A percentile compares a stretch with the other conserved stretches of the same genome.
Conservation (phyloP, 1,140 invertebrate genomes). For the Drosophila takahashii region DNA sequence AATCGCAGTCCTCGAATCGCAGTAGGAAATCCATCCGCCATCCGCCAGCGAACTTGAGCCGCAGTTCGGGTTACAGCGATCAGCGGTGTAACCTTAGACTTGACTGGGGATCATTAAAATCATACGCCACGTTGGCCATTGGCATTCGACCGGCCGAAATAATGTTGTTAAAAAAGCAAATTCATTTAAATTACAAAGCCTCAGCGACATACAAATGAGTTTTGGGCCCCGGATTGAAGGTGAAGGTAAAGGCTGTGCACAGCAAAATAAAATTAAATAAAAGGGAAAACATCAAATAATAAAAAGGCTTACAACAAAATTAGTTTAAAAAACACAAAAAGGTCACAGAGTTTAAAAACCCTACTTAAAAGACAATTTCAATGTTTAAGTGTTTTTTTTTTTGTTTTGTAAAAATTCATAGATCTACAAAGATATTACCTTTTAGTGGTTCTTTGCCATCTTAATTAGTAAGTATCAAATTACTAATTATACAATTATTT, state of each 20-base stretch:
- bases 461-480: neutral
- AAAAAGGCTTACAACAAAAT: neutral
- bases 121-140: conserved; percentile 63
- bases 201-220: conserved; percentile 38
- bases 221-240: conserved; percentile 45
- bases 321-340: no score
- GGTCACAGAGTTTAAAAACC: neutral
- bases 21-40: conserved; percentile 30
- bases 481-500: neutral
- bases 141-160: conserved; percentile 41
- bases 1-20: conserved; percentile 59
- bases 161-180: conserved; percentile 67
- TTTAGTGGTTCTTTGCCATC: no score
- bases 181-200: conserved; percentile 73
- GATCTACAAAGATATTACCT: no score
- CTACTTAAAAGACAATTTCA: no score
- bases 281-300: neutral
- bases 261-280: neutral
- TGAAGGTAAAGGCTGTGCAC: conserved; percentile 59
- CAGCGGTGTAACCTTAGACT: conserved; percentile 69
- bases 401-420: no score
- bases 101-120: conserved; percentile 57
- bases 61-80: conserved; percentile 62
- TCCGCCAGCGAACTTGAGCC: conserved; percentile 60
- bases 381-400: no score